Evolutionary conservation across 2,888 invertebrate genomes (phyloP), one percentile per base, ranked within the genome.

Genomic region (Chalcosyrphus nemorum): DNA sequence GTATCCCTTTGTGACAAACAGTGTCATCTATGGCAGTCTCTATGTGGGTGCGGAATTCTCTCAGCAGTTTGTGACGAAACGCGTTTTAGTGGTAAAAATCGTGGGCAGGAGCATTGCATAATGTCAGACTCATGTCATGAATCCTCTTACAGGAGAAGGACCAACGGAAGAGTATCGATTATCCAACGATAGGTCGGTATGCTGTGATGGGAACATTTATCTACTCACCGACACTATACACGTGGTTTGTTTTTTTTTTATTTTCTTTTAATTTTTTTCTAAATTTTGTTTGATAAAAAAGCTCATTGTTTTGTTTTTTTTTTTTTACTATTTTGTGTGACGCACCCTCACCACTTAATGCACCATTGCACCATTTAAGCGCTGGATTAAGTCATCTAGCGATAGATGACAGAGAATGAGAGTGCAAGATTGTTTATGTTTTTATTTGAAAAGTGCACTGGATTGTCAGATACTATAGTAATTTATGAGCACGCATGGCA

Each of bases 11-110:
- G 78, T 93, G 43, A 92, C 93, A 70, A 94, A 94, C 88, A 92
- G 93, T 87, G 89, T 93, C 2, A 93, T 96, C 35, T 97, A 96
- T 90, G 97, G 96, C 4, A 93, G 94, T 0, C 94, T 97, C 87
- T 97, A 96, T 89, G 94, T 95, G 0, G 95, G 95, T 3, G 97
- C 97, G 0, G 97, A 97, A 89, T 93, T 95, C 74, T 94, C 95
- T 0, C 97, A 96, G 89, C 97, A 97, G 91, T 94, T 94, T 6
- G 92, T 95, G 82, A 94, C 94, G 66, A 95, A 93, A 88, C 93
- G 94, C 88, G 91, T 94, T 81, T 89, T 94, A 92, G 96, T 96
- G 92, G 89, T 84, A 80, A 80, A 11, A 21, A 3, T 5, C 9
- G 24, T n/a, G n/a, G n/a, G n/a, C n/a, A 21, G 15, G 1, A 11